Percentiles rank a stretch among this genome's conserved stretches.
Conservation (phyloP, 2,113 vertebrate genomes). For the Acrocephalus kingi region DNA sequence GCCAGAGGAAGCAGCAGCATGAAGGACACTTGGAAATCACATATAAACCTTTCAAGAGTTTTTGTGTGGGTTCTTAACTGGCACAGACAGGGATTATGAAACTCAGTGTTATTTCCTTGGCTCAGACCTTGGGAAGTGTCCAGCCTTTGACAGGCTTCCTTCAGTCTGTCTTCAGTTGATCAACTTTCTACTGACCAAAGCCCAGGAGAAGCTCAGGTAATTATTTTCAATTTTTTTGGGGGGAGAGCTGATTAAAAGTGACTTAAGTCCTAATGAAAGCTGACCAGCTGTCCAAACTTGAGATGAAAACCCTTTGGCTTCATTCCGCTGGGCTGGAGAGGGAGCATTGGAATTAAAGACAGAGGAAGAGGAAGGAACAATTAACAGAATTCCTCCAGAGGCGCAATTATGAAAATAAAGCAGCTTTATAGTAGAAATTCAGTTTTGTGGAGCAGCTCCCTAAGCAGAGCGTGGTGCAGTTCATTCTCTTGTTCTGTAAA, state of each 20-base stretch:
- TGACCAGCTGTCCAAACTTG: background rate
- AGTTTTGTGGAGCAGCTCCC: background rate
- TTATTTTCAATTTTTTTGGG: slow-evolving; percentile 9
- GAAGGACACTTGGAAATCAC: background rate
- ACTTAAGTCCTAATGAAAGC: slow-evolving; percentile 15
- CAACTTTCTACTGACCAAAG: background rate
- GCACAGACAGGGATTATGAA: background rate
- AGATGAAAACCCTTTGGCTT: background rate
- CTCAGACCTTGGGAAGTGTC: background rate
- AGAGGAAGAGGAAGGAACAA: background rate
- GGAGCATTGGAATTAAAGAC: background rate
- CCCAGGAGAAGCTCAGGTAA: slow-evolving; percentile 22
- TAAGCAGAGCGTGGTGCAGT: background rate
- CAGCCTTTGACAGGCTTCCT: background rate
- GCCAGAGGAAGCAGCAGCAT: background rate
- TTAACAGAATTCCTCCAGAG: background rate
- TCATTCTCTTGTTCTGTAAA: background rate
- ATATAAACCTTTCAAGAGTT: background rate
- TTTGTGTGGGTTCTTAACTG: background rate
- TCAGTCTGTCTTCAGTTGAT: background rate
- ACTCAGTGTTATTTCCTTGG: background rate
- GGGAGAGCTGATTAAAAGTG: slow-evolving; percentile 20
- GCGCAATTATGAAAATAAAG: slow-evolving; percentile 1
- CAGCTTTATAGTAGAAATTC: background rate
- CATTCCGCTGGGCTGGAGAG: background rate